phyloP scores from a whole-genome alignment of 2,113 vertebrate genomes.

The Ardeotis arabs region DNA sequence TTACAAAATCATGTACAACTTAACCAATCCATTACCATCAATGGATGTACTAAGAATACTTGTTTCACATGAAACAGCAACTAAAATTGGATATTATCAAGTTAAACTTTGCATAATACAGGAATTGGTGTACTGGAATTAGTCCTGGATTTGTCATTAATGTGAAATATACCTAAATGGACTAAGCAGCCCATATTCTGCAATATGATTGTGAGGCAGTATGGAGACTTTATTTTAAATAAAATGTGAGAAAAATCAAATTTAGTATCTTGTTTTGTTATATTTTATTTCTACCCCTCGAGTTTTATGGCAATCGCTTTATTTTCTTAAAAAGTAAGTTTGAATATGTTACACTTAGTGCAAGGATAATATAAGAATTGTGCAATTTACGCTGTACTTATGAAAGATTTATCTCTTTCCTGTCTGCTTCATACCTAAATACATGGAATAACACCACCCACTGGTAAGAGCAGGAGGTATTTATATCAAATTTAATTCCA shows the following conservation, averaged over 20 bases:
- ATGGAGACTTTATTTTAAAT: slow-evolving; percentile 58
- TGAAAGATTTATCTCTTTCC: slow-evolving; percentile 90
- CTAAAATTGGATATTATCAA: background rate
- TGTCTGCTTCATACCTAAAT: slow-evolving; percentile 89
- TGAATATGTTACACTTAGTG: slow-evolving; percentile 69
- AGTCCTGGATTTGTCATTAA: slow-evolving; percentile 31
- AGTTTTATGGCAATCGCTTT: slow-evolving; percentile 55
- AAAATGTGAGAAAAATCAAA: slow-evolving; percentile 49
- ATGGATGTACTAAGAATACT: slow-evolving; percentile 1
- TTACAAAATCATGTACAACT: slow-evolving; percentile 4
- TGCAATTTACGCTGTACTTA: slow-evolving; percentile 83
- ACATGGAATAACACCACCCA: slow-evolving; percentile 88
- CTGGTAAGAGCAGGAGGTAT: slow-evolving; percentile 99
- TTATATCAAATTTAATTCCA: slow-evolving; percentile 83
- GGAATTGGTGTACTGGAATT: background rate
- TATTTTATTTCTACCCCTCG: slow-evolving; percentile 38
- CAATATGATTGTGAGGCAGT: slow-evolving; percentile 37
- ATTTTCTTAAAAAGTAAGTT: slow-evolving; percentile 60
- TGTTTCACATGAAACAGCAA: slow-evolving; percentile 33
- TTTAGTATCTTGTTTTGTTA: slow-evolving; percentile 59
- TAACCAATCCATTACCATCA: slow-evolving; percentile 5
- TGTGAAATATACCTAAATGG: slow-evolving; percentile 9
- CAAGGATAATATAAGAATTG: slow-evolving; percentile 75
- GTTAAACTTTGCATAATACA: slow-evolving; percentile 29
- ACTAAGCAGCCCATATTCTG: background rate